These are phyloP conservation scores for Aphelocoma coerulescens DNA, from an alignment of 2,113 vertebrate genomes.

Conservation along the genomic window DNA sequence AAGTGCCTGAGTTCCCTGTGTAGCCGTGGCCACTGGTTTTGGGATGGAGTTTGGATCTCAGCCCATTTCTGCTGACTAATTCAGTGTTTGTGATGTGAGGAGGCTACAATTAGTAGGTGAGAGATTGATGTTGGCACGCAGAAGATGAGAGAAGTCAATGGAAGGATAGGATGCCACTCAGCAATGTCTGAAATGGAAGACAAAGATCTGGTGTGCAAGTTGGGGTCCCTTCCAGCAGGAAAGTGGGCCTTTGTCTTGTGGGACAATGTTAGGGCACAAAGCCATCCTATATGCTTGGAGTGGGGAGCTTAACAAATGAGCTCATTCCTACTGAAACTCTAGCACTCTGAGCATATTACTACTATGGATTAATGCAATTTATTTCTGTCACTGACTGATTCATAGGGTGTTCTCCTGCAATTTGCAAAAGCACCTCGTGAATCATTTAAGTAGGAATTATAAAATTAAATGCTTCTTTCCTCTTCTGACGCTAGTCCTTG, in stretches of 20 bases:
- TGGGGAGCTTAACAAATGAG: constrained; percentile 24
- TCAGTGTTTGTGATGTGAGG: neutral
- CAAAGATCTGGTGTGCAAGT: neutral
- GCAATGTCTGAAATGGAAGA: neutral
- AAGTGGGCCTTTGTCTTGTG: neutral
- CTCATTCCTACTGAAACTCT: constrained; percentile 47
- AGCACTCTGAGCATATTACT: constrained; percentile 15
- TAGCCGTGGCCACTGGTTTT: neutral
- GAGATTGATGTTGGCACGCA: neutral
- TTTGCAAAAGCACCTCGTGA: constrained; percentile 43
- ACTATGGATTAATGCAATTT: constrained; percentile 12
- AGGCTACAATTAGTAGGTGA: neutral
- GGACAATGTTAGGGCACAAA: neutral
- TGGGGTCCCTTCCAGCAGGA: neutral
- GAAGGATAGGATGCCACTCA: neutral
- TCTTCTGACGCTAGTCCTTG: constrained; percentile 17
- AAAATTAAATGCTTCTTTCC: constrained; percentile 34
- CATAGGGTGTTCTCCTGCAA: constrained; percentile 57
- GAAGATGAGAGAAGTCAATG: neutral
- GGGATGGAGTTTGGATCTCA: neutral
- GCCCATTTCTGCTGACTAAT: neutral
- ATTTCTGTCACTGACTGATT: constrained; percentile 58
- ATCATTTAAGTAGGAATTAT: constrained; percentile 39
- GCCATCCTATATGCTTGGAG: neutral
- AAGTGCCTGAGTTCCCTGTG: neutral